Evolutionary conservation across 2,797 vertebrate genomes (phyloP), one percentile per base, ranked within the genome.

Genomic region (Lagocephalus sceleratus): DNA sequence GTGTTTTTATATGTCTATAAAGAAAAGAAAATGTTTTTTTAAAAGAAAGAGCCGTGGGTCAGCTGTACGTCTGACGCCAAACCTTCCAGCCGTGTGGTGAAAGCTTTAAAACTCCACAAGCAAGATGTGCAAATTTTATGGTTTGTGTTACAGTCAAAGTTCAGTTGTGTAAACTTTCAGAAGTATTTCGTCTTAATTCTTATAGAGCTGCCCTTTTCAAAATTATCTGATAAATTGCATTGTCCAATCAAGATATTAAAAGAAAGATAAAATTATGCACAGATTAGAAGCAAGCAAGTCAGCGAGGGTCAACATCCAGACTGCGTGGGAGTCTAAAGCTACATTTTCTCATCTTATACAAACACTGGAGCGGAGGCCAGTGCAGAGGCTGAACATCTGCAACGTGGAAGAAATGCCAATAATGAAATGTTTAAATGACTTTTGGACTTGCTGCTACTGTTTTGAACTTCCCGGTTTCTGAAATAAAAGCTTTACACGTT

Each of bases 251-350:
- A 8, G 46, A 39, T 38, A 58, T 16, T 63, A 23, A 2, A 23
- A 48, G 22, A 49, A 60, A 58, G 45, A 51, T n/a, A 62, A 8
- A 12, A 54, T 10, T n/a, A 51, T 66, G 21, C 20, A 19, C 26
- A 8, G 26, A 42, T n/a, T 54, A 67, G 63, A 54, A 64, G 17
- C 50, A 49, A 38, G 57, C 70, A 76, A 44, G 78, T 63, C 70
- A 66, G 47, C 60, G 56, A 56, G 5, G 60, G 75, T 60, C 71
- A 82, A 89, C 41, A 42, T 75, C 74, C 60, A 26, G 44, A 66
- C 59, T 55, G 66, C 45, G 49, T 61, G 57, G 47, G 61, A 75
- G 62, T 85, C 75, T 68, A 57, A 73, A 72, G 49, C 52, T 46
- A 56, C 70, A 63, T 64, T 67, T 49, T 58, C 49, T 53, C 3